Evolutionary conservation across 2,113 vertebrate genomes (phyloP).

Genomic region (Channa maculata): DNA sequence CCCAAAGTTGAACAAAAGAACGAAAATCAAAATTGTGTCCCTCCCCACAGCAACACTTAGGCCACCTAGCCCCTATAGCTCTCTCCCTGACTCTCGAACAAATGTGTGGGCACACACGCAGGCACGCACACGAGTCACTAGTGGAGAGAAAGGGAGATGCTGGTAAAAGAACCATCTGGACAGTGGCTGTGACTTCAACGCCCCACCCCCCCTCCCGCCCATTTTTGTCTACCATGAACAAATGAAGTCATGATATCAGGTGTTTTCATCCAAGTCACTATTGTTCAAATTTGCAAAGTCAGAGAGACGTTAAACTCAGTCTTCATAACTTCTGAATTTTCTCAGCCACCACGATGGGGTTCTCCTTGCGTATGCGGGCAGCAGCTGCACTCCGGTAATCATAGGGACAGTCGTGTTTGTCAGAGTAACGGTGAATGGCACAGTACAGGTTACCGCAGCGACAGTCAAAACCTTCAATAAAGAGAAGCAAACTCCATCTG

Average conservation of each 20-base stretch:
- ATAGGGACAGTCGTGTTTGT: slow-evolving; percentile 91
- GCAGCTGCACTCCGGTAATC: slow-evolving; percentile 92
- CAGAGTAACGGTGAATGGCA: slow-evolving; percentile 91
- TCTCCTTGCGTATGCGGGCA: slow-evolving; percentile 92
- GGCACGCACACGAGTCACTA: slow-evolving; percentile 55
- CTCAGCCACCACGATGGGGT: slow-evolving; percentile 91
- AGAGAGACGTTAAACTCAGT: slow-evolving; percentile 55
- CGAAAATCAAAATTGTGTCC: slow-evolving; percentile 69
- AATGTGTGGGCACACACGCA: slow-evolving; percentile 43
- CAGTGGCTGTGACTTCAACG: slow-evolving; percentile 57
- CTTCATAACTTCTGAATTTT: slow-evolving; percentile 95
- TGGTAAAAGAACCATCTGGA: slow-evolving; percentile 70
- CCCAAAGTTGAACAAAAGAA: slow-evolving; percentile 64
- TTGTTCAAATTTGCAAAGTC: slow-evolving; percentile 78
- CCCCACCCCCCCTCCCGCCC: slow-evolving; percentile 47
- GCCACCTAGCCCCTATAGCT: slow-evolving; percentile 62
- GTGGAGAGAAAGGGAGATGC: slow-evolving; percentile 80
- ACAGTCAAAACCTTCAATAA: slow-evolving; percentile 87
- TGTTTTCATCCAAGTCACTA: slow-evolving; percentile 75
- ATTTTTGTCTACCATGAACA: slow-evolving; percentile 74
- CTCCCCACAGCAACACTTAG: slow-evolving; percentile 65
- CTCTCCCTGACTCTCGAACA: slow-evolving; percentile 74
- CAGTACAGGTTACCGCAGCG: slow-evolving; percentile 93
- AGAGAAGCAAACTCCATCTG: not conserved
- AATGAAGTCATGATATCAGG: slow-evolving; percentile 79